Evolutionary conservation across 2,888 invertebrate species (phyloP).

Genomic region (Cantharis nigra): DNA sequence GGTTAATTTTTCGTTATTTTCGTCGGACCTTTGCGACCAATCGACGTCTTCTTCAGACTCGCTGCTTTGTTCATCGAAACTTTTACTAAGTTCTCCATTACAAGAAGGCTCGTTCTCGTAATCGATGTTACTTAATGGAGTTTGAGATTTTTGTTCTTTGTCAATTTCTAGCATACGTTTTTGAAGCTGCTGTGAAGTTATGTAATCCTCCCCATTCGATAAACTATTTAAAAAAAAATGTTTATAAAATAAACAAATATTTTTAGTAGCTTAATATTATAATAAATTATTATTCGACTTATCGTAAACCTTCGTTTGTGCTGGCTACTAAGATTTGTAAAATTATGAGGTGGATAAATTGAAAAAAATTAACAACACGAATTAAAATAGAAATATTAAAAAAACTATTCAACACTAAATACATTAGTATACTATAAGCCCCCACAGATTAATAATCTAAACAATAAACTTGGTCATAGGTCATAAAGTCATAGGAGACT

Average conservation of each 20-base stretch:
- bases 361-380: too few species aligned
- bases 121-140: neutral
- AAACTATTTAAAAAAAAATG: conserved; percentile 57
- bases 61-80: conserved; percentile 41
- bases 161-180: conserved; percentile 73
- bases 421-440: too few species aligned
- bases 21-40: conserved; percentile 53
- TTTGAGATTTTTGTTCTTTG: conserved; percentile 40
- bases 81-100: conserved; percentile 47
- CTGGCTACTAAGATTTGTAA: too few species aligned
- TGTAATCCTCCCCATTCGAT: conserved; percentile 84
- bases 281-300: too few species aligned
- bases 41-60: conserved; percentile 53
- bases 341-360: too few species aligned
- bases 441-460: too few species aligned
- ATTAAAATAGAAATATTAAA: too few species aligned
- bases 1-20: conserved; percentile 72
- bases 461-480: too few species aligned
- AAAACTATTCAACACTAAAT: too few species aligned
- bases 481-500: too few species aligned
- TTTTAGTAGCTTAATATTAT: too few species aligned
- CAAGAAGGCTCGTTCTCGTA: conserved; percentile 32
- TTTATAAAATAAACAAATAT: neutral
- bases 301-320: too few species aligned
- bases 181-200: conserved; percentile 82